Evolutionary conservation across 2,888 invertebrate species (phyloP), one percentile per base, ranked within the genome.

Genomic region (Drosophila ustulata): DNA sequence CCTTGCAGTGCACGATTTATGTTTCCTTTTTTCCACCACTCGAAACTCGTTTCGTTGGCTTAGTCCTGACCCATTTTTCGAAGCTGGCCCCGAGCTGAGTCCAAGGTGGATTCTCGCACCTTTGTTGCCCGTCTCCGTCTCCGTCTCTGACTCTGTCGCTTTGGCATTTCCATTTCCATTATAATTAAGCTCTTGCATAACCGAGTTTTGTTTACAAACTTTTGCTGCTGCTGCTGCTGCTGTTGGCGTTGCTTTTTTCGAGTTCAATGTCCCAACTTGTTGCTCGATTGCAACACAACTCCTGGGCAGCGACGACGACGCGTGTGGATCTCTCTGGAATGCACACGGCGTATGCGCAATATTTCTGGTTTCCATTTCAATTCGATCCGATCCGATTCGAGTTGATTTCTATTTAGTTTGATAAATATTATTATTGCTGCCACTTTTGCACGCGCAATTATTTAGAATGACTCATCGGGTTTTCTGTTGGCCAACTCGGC

Each of bases 161-260:
- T 65, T 76, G 80, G 75, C 79, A 71, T 77, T 84, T 84, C 71
- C 81, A 89, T 84, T 88, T 87, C 71, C 89, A 89, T 87, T 84
- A 81, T 85, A 85, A 87, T 85, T 87, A 85, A 81, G 71, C 75
- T 41, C 81, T 85, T 85, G 63, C 89, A 89, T 86, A 89, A 86
- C 66, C 75, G 46, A 71, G 72, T 83, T 84, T 85, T 85, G 89
- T 86, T 87, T 89, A 88, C 87, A 89, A 88, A 79, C 75, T 75
- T 75, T 67, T 78, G 68, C 66, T 64, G 57, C 65, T 59, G 57
- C 55, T 68, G 67, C 61, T 51, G 37, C 46, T 57, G 61, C 50
- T 64, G 66, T 37, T 49, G 45, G 45, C 37, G 41, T 69, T 43
- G 64, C 18, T 70, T 71, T 50, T 85, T 89, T 85, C 88, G 85